Evolutionary conservation across 2,113 vertebrate genomes (phyloP).

Genomic region (Verasper variegatus): DNA sequence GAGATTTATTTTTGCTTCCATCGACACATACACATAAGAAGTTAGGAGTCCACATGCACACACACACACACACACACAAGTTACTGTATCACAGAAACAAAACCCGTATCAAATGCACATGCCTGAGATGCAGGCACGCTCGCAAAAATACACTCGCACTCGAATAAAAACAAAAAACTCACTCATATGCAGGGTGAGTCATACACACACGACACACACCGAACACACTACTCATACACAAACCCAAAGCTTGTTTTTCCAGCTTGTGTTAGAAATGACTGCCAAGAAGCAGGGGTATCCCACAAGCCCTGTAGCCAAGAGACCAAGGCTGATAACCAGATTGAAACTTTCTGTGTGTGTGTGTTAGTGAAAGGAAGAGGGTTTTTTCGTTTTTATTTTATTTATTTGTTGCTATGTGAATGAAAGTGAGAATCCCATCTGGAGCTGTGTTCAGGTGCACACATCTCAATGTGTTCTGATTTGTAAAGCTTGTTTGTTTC

Average conservation of each 20-base stretch:
- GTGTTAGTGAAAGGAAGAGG: slow-evolving; percentile 7
- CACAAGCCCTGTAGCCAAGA: slow-evolving; percentile 82
- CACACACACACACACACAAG: slow-evolving; percentile 31
- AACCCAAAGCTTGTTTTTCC: slow-evolving; percentile 65
- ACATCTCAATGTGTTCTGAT: neutral
- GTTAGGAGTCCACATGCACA: neutral
- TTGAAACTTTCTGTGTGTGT: slow-evolving; percentile 66
- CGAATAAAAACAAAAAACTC: slow-evolving; percentile 34
- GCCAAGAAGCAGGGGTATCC: slow-evolving; percentile 81
- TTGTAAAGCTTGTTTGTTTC: neutral
- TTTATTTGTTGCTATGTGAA: neutral
- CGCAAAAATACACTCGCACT: slow-evolving; percentile 36
- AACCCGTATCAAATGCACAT: slow-evolving; percentile 39
- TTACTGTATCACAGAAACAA: slow-evolving; percentile 20
- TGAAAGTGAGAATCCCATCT: slow-evolving; percentile 1
- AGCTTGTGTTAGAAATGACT: slow-evolving; percentile 79
- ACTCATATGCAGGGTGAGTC: slow-evolving; percentile 55
- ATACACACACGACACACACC: neutral
- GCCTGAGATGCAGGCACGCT: slow-evolving; percentile 20
- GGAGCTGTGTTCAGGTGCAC: slow-evolving; percentile 12
- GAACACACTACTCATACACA: slow-evolving; percentile 20
- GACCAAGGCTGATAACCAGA: slow-evolving; percentile 74
- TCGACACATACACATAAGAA: neutral
- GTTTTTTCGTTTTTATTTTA: neutral
- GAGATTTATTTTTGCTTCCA: slow-evolving; percentile 11